Evolutionary conservation across 2,113 vertebrate genomes (phyloP).

Genomic region (Erythrocebus patas): DNA sequence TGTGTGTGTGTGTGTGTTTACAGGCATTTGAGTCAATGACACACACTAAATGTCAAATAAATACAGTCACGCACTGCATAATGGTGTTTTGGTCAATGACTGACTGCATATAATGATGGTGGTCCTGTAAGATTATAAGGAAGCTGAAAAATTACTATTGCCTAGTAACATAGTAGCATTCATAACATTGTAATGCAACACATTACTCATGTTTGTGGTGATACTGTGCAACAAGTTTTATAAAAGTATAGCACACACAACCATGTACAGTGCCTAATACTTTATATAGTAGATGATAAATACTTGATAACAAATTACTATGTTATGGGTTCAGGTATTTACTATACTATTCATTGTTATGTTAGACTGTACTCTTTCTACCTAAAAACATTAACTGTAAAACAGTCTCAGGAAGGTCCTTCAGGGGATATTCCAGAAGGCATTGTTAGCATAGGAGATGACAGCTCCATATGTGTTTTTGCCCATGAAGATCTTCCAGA

Average conservation of each 20-base stretch:
- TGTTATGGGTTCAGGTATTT: not conserved
- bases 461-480: not conserved
- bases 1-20: not conserved
- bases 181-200: not conserved
- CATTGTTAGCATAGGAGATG: not conserved
- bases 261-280: not conserved
- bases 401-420: not conserved
- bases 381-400: not conserved
- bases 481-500: not conserved
- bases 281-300: not conserved
- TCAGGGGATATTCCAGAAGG: not conserved
- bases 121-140: not conserved
- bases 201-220: not conserved
- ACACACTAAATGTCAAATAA: not conserved
- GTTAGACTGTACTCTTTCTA: not conserved
- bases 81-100: not conserved
- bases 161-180: not conserved
- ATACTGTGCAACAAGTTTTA: not conserved
- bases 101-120: not conserved
- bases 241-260: not conserved
- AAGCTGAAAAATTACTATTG: not conserved
- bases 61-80: not conserved
- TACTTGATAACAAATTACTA: not conserved
- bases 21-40: not conserved
- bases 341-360: not conserved